Evolutionary conservation across 2,113 vertebrate species (phyloP).

Genomic region (Psephotus haematonotus): DNA sequence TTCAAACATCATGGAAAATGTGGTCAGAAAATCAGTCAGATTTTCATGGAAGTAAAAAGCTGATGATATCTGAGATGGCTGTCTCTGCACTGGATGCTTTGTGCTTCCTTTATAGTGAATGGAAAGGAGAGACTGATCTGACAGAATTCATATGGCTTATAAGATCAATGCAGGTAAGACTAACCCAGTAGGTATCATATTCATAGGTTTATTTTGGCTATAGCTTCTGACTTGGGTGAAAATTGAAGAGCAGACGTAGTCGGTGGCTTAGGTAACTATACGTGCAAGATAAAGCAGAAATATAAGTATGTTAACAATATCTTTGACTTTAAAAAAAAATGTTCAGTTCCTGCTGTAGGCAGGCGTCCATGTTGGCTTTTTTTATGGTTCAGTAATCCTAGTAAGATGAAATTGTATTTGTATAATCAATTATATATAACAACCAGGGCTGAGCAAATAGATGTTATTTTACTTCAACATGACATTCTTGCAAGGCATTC

Average conservation of each 20-base stretch:
- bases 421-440: background rate
- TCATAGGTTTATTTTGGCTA: background rate
- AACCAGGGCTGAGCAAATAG: background rate
- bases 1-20: background rate
- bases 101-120: background rate
- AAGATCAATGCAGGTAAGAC: background rate
- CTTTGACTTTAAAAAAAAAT: background rate
- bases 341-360: background rate
- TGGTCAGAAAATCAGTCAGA: background rate
- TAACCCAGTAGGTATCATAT: background rate
- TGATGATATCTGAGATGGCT: background rate
- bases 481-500: background rate
- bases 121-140: background rate
- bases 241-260: background rate
- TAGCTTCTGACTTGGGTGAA: background rate
- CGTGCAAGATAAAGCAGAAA: background rate
- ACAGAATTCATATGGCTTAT: background rate
- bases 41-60: background rate
- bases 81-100: background rate
- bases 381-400: background rate
- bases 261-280: background rate
- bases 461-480: background rate
- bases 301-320: background rate
- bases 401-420: background rate
- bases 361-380: background rate